Base-by-base conservation (phyloP, 37 sponge, comb jelly and placozoan species). In the Agelas oroides region DNA sequence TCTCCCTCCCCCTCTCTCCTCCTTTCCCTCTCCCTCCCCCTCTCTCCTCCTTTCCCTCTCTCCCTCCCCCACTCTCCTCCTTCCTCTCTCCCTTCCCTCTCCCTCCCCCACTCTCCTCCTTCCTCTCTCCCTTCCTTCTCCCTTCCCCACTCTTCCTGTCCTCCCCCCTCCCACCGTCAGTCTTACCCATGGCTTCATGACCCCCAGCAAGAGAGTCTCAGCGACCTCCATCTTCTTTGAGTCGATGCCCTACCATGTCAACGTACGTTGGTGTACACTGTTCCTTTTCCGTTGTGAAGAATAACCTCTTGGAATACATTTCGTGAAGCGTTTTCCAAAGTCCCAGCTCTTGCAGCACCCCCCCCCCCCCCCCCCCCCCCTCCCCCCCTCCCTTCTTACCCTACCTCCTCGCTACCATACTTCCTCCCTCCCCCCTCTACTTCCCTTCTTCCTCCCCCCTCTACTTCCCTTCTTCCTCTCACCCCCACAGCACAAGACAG, bases 181-280 rank as follows among this genome's bases (percentile, higher is more conserved):
- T 64, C 83, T 99, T 36, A 99, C 97, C 30, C 99, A 99, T 68
- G 99, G 99, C 54, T 99, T 87, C 89, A 96, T 97, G 97, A 95
- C 95, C 0, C 94, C 81, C 58, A 88, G 85, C 74, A 92, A 95
- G 84, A 84, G 94, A 59, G 83, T 99, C 1, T 99, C 99, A 6
- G 97, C 99, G 27, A 97, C 97, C 23, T 96, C 97, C 36, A 84
- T 97, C 59, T 99, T 90, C 94, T 99, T 99, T 87, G 99, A 99
- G 84, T 95, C 96, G 27, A 87, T 99, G 92, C 92, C 99, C 2
- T 99, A 99, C 87, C 92, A 93, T 55, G 41, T 96, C 17, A 65
- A 93, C 67, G 97, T 94, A 60, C 83, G 92, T 28, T 46, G 46
- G 3, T 46, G 46, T 46, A 8, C 8, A 8, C 46, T 46, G 8